Evolutionary conservation across 2,797 vertebrate genomes (phyloP), one percentile per base, ranked within the genome.

Genomic region (Carcharodon carcharias): DNA sequence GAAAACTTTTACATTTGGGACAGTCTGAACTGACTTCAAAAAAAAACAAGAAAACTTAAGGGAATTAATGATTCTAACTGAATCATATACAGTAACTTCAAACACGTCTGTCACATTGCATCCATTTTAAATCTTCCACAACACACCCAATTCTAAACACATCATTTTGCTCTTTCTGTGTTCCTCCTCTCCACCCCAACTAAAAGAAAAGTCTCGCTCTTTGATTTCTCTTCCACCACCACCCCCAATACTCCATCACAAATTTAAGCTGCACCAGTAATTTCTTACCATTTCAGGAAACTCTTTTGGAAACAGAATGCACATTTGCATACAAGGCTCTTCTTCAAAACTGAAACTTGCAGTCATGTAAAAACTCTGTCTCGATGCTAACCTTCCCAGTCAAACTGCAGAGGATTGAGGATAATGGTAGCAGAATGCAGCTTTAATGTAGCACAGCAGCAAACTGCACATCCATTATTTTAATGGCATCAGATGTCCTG

Each of bases 401-500:
- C 16, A 93, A 93, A 23, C 26, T 67, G n/a, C n/a, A 65, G 18
- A 93, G 61, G 91, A 40, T 45, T 7, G 23, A 65, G n/a, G 61
- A 23, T n/a, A 67, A n/a, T 45, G 61, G 61, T 9, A 65, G 61
- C 91, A 65, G 61, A 65, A 93, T 21, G 61, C 91, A 45, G 91
- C 91, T 67, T 93, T 93, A 65, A 93, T 45, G 91, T 50, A 50
- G 40, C 21, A 85, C 82, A 85, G 82, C 91, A 67, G 61, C 7
- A 26, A 40, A 8, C 91, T 45, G 63, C 7, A 9, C 82, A 85
- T 50, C 82, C 18, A 50, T 85, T 85, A 85, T 85, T 85, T 85
- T 85, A 85, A 85, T 85, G 21, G 45, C 82, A 85, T 85, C 82
- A 93, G 63, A 93, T 93, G n/a, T 93, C 63, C 61, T 93, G 61